Base-by-base conservation (phyloP, 2,888 invertebrate species). In the Orthosia gothica region DNA sequence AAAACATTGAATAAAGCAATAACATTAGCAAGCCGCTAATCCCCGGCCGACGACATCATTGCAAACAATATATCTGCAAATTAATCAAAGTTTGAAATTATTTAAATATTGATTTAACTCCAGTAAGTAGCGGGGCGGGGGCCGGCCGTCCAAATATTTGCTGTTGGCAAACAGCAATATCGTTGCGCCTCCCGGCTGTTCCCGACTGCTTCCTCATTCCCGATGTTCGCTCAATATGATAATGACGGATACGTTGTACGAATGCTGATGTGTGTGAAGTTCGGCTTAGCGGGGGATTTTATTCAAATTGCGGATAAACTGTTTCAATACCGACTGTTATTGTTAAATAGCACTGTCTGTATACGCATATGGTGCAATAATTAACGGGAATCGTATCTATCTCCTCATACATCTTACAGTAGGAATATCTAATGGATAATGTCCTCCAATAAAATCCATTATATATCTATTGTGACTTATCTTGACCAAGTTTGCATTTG, bases 81-180 rank as follows among this genome's bases (percentile, higher is more conserved):
- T 96, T 96, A 96, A 96, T 96, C 95, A 96, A 96, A 96, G 94
- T 96, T 96, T 95, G 91, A 94, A 95, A 95, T 95, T 91, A 95
- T 96, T 96, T 95, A 93, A 96, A 96, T 96, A 96, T 96, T 96
- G 95, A 94, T 95, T 91, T 96, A 96, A 96, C 95, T 95, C 93
- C 94, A 92, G 94, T 95, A 95, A 95, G 95, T 94, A 95, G 93
- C 93, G 93, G 92, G 85, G 92, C 90, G 88, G 92, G 89, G 88
- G 90, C 80, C 81, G 86, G 85, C 81, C 87, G 90, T 79, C 83
- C 93, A 94, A 96, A 95, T 93, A 93, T 96, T 96, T 94, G 95
- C 88, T 59, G 89, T 76, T 71, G 77, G 93, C 94, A 96, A 95
- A 96, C 95, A 96, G 96, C 93, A 96, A 96, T 96, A 96, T 95